These are phyloP conservation scores for Oasisia sp. DNA, from an alignment of 2,888 invertebrate genomes.

Conservation along the genomic window DNA sequence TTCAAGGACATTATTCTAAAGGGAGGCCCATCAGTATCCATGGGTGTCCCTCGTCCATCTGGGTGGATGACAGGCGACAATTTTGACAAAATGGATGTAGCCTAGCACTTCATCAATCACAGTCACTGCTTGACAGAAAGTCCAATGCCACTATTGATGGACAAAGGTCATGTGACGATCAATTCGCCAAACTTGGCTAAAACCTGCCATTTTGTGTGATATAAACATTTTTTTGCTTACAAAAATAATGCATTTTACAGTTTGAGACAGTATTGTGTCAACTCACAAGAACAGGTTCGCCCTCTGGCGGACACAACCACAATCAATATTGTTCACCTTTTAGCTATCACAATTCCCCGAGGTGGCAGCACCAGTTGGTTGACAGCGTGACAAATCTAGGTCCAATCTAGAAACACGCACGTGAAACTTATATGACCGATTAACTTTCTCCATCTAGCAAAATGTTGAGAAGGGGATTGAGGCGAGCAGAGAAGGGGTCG, in stretches of 20 bases:
- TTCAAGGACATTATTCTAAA: not conserved
- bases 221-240: no score
- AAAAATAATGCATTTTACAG: no score
- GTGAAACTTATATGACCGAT: not conserved
- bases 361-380: not conserved
- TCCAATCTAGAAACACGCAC: not conserved
- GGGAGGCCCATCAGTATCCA: not conserved
- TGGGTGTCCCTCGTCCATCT: not conserved
- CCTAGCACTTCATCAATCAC: not conserved
- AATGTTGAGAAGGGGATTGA: not conserved
- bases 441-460: not conserved
- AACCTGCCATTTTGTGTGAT: no score
- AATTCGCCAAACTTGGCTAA: not conserved
- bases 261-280: no score
- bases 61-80: constrained; percentile 20
- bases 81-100: not conserved
- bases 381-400: not conserved
- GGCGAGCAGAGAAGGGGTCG: not conserved
- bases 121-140: not conserved
- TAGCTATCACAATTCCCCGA: not conserved
- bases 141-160: not conserved
- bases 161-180: not conserved
- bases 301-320: not conserved
- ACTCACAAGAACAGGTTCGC: not conserved
- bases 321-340: not conserved